phyloP scores from a whole-genome alignment of 1,140 invertebrate species.

The Metopolophium dirhodum region DNA sequence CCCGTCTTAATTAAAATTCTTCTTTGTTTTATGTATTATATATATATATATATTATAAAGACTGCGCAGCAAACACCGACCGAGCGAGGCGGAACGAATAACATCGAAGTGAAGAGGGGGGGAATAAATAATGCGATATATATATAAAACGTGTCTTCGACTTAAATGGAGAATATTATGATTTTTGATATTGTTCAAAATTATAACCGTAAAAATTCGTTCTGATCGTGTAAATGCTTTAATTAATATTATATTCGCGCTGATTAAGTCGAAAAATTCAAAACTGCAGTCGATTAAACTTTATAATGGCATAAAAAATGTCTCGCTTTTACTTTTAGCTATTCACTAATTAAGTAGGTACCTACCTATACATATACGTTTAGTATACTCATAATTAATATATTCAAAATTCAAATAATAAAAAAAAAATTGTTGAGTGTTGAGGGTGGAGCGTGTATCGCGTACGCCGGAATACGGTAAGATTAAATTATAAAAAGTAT shows the following conservation, averaged over 20 bases:
- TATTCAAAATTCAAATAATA: not conserved
- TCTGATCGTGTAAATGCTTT: not conserved
- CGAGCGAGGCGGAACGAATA: not conserved
- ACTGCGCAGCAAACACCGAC: not conserved
- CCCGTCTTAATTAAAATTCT: conserved; percentile 57
- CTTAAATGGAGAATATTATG: not conserved
- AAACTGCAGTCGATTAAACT: not conserved
- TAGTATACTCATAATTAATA: not conserved
- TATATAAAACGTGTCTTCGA: not conserved
- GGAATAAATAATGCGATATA: not conserved
- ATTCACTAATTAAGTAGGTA: no score
- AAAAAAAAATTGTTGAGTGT: not conserved
- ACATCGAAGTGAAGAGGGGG: not conserved
- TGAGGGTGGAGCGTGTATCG: no score
- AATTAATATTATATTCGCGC: not conserved
- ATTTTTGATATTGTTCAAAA: not conserved
- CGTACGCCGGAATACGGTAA: not conserved
- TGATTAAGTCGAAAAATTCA: not conserved
- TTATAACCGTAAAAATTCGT: not conserved
- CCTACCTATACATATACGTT: no score
- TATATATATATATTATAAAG: not conserved
- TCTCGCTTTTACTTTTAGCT: no score
- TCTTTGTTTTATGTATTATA: conserved; percentile 8
- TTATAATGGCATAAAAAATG: no score
- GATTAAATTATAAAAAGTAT: not conserved